These are phyloP conservation scores for Etheostoma nigrum DNA, from an alignment of 2,797 vertebrate genomes.

Conservation along the genomic window DNA sequence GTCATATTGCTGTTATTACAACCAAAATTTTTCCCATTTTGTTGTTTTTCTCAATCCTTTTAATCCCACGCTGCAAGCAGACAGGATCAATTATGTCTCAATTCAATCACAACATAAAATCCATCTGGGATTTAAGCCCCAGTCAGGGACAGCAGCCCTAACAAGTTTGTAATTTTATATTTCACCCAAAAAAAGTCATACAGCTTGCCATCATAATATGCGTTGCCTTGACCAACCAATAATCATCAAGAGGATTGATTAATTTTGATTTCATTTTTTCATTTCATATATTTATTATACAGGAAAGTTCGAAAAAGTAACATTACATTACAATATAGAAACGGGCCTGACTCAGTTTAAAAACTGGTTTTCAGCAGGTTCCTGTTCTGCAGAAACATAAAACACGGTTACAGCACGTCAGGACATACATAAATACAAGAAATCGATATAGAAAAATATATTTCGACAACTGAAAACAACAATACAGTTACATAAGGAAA, in stretches of 20 bases:
- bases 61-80: slow-evolving; percentile 31
- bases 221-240: slow-evolving; percentile 52
- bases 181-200: slow-evolving; percentile 50
- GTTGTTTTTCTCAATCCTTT: slow-evolving; percentile 29
- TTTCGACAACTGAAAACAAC: no score
- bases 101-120: slow-evolving; percentile 51
- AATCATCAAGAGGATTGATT: slow-evolving; percentile 55
- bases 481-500: no score
- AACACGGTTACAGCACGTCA: no score
- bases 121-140: slow-evolving; percentile 54
- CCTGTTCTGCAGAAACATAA: no score
- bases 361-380: no score
- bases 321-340: no score
- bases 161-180: slow-evolving; percentile 66
- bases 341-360: no score
- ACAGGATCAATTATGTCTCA: slow-evolving; percentile 67
- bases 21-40: slow-evolving; percentile 57
- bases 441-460: no score
- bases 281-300: no score
- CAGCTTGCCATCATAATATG: slow-evolving; percentile 53
- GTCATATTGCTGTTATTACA: slow-evolving; percentile 59
- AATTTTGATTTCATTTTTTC: slow-evolving; percentile 6
- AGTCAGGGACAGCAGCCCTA: slow-evolving; percentile 33
- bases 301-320: no score
- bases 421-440: no score